Percentiles rank a stretch among this genome's conserved stretches.
These are phyloP conservation scores for Chrysotoxum bicinctum DNA, from an alignment of 2,888 invertebrate species.

Conservation along the genomic window DNA sequence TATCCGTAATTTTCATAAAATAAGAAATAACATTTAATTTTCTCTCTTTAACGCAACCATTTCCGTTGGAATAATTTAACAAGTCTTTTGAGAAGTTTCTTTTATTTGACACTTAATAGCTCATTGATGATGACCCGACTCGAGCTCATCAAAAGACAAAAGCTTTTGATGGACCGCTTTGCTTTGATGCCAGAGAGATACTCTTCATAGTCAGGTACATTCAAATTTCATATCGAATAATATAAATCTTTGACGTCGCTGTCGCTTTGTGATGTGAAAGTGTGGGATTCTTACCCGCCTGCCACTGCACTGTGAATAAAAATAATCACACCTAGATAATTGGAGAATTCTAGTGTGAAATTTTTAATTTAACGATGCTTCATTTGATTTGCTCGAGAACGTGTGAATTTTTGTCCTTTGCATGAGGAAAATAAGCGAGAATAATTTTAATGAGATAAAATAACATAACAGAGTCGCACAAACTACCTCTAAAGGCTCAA, in stretches of 20 bases:
- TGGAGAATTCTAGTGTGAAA: slow-evolving; percentile 12
- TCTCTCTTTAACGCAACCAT: slow-evolving; percentile 46
- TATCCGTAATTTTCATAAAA: slow-evolving; percentile 41
- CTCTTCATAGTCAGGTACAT: background rate
- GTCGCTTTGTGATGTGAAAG: background rate
- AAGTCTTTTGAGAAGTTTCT: slow-evolving; percentile 26
- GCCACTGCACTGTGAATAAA: background rate
- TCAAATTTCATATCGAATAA: background rate
- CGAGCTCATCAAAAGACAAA: background rate
- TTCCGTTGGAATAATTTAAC: slow-evolving; percentile 50
- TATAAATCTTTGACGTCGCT: background rate
- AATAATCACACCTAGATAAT: slow-evolving; percentile 1
- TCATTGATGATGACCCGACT: slow-evolving; percentile 37
- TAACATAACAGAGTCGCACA: background rate
- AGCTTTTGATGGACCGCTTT: slow-evolving; percentile 29
- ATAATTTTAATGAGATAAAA: background rate
- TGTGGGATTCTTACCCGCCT: slow-evolving; percentile 1
- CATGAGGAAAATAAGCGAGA: background rate
- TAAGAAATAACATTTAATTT: slow-evolving; percentile 20
- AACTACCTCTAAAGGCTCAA: background rate
- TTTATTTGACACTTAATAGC: slow-evolving; percentile 54
- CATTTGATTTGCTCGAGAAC: slow-evolving; percentile 12
- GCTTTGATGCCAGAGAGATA: background rate
- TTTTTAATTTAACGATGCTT: slow-evolving; percentile 9
- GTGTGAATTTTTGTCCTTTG: background rate